Percentiles rank a stretch among this genome's conserved stretches.
These are phyloP conservation scores for Scaptomyza graminum DNA, from an alignment of 1,140 invertebrate species.

Conservation along the genomic window DNA sequence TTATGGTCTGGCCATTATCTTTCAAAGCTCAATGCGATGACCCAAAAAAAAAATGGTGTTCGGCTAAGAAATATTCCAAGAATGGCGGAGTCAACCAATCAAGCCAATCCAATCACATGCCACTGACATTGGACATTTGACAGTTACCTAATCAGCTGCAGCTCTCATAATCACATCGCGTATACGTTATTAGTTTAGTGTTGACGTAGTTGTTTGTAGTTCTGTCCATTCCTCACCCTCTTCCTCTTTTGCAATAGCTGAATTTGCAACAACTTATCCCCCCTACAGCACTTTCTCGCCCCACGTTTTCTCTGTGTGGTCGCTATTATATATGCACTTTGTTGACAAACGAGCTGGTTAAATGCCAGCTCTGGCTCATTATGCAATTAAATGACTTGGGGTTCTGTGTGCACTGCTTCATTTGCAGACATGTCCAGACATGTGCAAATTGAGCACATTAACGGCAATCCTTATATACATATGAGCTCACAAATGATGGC, in stretches of 20 bases:
- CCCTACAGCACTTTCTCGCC: neutral
- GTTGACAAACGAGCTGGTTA: constrained; percentile 80
- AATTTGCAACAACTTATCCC: neutral
- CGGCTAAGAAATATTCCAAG: neutral
- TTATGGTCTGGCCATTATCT: constrained; percentile 45
- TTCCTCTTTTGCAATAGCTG: neutral
- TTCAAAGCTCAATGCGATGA: neutral
- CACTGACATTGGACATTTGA: constrained; percentile 17
- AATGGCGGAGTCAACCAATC: neutral
- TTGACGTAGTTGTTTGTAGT: constrained; percentile 31
- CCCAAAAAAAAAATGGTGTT: neutral
- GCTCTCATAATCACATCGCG: constrained; percentile 76
- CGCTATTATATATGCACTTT: constrained; percentile 66
- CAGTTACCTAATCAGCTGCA: constrained; percentile 56
- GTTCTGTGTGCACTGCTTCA: constrained; percentile 42
- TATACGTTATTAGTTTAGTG: constrained; percentile 73
- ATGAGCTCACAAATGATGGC: constrained; percentile 29
- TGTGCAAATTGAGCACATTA: constrained; percentile 21
- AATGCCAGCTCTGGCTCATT: constrained; percentile 75
- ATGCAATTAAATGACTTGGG: constrained; percentile 74
- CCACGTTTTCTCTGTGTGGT: neutral
- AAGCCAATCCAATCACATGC: constrained; percentile 3
- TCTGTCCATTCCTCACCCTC: constrained; percentile 6
- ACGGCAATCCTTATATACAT: constrained; percentile 44
- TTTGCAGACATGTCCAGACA: constrained; percentile 34